Percentiles rank a stretch among this genome's conserved stretches.
phyloP scores from a whole-genome alignment of 1,140 invertebrate genomes.

The Drosophila watanabei region DNA sequence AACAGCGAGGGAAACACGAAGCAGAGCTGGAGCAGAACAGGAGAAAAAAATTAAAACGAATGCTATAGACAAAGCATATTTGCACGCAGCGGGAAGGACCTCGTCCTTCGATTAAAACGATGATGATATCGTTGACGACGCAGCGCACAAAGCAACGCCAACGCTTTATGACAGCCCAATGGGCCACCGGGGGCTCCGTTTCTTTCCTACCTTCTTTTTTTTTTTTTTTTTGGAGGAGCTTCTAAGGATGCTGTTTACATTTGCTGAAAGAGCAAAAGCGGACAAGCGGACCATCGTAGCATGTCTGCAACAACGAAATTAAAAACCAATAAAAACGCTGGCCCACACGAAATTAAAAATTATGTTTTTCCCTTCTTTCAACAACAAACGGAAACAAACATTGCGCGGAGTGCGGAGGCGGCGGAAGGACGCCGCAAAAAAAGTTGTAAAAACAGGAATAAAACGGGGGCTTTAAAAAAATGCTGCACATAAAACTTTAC shows the following conservation, averaged over 20 bases:
- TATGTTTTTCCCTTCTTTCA: conserved; percentile 74
- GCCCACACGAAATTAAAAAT: conserved; percentile 78
- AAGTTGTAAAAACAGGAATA: conserved; percentile 59
- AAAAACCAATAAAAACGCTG: conserved; percentile 80
- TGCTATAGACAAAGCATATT: conserved; percentile 82
- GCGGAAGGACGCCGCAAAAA: conserved; percentile 23
- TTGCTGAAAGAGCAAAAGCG: conserved; percentile 43
- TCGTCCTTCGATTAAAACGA: conserved; percentile 39
- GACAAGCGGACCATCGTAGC: conserved; percentile 34
- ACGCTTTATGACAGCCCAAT: conserved; percentile 69
- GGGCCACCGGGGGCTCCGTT: conserved; percentile 24
- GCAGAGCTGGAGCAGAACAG: conserved; percentile 23
- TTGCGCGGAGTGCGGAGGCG: conserved; percentile 25
- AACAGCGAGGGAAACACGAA: conserved; percentile 33
- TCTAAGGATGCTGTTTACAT: conserved; percentile 79
- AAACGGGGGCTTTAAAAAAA: conserved; percentile 50
- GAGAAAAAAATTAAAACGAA: conserved; percentile 61
- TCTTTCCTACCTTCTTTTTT: neutral
- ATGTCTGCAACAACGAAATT: conserved; percentile 71
- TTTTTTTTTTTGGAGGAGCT: conserved; percentile 21
- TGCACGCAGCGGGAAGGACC: conserved; percentile 62
- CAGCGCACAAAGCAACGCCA: conserved; percentile 57
- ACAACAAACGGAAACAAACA: conserved; percentile 62
- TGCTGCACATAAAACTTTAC: conserved; percentile 67
- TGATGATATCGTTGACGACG: conserved; percentile 74